Percentiles rank a stretch among this genome's conserved stretches.
These are phyloP conservation scores for Parnassius orleans DNA, from an alignment of 2,888 invertebrate species.

Conservation along the genomic window DNA sequence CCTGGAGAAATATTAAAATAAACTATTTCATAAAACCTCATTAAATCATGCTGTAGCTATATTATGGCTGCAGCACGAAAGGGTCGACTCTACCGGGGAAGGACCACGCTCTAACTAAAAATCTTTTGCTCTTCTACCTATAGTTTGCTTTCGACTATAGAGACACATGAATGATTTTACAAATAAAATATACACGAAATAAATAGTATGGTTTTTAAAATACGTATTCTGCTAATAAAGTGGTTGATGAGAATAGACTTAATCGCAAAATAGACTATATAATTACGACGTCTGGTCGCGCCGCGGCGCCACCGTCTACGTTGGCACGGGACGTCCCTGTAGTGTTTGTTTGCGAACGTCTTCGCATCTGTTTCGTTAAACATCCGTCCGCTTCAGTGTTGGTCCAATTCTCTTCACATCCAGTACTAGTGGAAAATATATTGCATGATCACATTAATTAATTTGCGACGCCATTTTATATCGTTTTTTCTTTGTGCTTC, in stretches of 20 bases:
- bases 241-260: conserved; percentile 34
- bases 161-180: neutral
- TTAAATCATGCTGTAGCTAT: too few relatives aligned
- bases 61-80: too few relatives aligned
- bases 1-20: too few relatives aligned
- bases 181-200: neutral
- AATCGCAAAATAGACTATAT: conserved; percentile 56
- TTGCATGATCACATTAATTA: conserved; percentile 42
- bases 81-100: too few relatives aligned
- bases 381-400: conserved; percentile 70
- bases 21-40: too few relatives aligned
- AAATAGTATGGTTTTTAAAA: neutral
- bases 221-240: conserved; percentile 5
- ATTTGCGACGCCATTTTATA: conserved; percentile 51
- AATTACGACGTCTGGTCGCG: conserved; percentile 50
- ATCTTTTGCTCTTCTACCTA: neutral
- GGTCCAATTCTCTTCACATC: conserved; percentile 64
- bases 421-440: conserved; percentile 51
- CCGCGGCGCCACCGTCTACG: conserved; percentile 61
- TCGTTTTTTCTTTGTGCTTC: conserved; percentile 30
- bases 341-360: conserved; percentile 71
- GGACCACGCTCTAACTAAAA: too few relatives aligned
- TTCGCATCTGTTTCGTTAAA: conserved; percentile 75
- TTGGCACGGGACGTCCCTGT: conserved; percentile 66
- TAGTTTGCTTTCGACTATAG: conserved; percentile 1